These are phyloP conservation scores for Drosophila barbarae DNA, from an alignment of 2,888 invertebrate species.

Conservation along the genomic window DNA sequence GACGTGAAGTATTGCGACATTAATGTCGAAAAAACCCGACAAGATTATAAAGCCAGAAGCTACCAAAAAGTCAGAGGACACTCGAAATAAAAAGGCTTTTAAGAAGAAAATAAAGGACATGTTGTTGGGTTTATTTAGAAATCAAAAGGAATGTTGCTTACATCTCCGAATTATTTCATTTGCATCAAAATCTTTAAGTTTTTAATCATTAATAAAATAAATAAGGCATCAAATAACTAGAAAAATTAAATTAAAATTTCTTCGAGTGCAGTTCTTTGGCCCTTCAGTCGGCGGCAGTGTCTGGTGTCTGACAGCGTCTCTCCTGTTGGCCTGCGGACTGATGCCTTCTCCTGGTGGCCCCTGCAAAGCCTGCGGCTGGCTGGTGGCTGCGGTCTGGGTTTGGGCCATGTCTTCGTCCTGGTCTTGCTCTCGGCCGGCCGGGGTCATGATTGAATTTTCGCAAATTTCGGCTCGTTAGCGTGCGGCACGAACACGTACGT, in stretches of 20 bases:
- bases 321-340: not conserved
- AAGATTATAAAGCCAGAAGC: slow-evolving; percentile 54
- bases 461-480: slow-evolving; percentile 73
- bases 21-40: slow-evolving; percentile 57
- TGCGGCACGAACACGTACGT: slow-evolving; percentile 61
- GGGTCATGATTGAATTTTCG: slow-evolving; percentile 70
- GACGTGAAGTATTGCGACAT: slow-evolving; percentile 55
- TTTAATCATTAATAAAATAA: not conserved
- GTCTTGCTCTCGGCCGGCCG: slow-evolving; percentile 47
- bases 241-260: not conserved
- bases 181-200: too few species aligned
- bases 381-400: slow-evolving; percentile 15
- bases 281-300: slow-evolving; percentile 2
- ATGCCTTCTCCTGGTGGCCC: not conserved
- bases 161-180: too few species aligned
- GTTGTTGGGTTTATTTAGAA: too few species aligned
- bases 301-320: slow-evolving; percentile 16
- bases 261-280: slow-evolving; percentile 1
- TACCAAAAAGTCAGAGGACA: slow-evolving; percentile 18
- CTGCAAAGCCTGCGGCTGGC: slow-evolving; percentile 13
- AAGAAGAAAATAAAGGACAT: too few species aligned
- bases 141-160: too few species aligned
- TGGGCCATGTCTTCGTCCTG: slow-evolving; percentile 19
- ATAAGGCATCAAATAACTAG: accelerated
- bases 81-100: not conserved